These are phyloP conservation scores for Volucella inflata DNA, from an alignment of 2,888 invertebrate species.

Conservation along the genomic window DNA sequence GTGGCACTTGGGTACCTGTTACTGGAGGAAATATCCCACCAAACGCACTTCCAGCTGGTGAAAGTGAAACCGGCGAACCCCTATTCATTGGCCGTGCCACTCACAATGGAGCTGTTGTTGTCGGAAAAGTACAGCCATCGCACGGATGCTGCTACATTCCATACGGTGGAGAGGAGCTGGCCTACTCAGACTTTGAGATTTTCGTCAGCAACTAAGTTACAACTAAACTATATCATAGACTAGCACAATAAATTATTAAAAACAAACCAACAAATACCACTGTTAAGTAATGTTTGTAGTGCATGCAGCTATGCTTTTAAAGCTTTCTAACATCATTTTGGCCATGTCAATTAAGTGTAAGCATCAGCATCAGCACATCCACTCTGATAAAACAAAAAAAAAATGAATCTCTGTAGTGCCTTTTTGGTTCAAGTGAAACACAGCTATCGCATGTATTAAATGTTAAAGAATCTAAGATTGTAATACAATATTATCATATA, in stretches of 20 bases:
- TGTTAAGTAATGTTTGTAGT: conserved; percentile 1
- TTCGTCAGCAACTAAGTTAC: conserved; percentile 83
- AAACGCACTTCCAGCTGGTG: conserved; percentile 89
- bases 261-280: not conserved
- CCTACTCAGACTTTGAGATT: conserved; percentile 92
- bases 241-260: conserved; percentile 60
- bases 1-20: conserved; percentile 88
- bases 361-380: not conserved
- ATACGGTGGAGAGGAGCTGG: conserved; percentile 91
- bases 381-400: conserved; percentile 14
- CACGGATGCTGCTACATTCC: conserved; percentile 93
- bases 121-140: conserved; percentile 93
- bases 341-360: conserved; percentile 14
- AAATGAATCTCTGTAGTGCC: conserved; percentile 56
- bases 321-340: conserved; percentile 43
- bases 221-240: conserved; percentile 27
- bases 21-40: conserved; percentile 88
- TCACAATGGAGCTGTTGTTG: conserved; percentile 90
- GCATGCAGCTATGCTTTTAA: conserved; percentile 32
- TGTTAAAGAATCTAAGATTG: conserved; percentile 33
- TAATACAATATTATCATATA: conserved; percentile 9
- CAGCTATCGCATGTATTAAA: conserved; percentile 31
- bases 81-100: conserved; percentile 90
- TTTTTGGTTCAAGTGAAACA: conserved; percentile 10
- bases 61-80: conserved; percentile 91